Percentiles rank a stretch among this genome's conserved stretches.
phyloP scores from a whole-genome alignment of 2,888 invertebrate genomes.

The Apamea crenata region DNA sequence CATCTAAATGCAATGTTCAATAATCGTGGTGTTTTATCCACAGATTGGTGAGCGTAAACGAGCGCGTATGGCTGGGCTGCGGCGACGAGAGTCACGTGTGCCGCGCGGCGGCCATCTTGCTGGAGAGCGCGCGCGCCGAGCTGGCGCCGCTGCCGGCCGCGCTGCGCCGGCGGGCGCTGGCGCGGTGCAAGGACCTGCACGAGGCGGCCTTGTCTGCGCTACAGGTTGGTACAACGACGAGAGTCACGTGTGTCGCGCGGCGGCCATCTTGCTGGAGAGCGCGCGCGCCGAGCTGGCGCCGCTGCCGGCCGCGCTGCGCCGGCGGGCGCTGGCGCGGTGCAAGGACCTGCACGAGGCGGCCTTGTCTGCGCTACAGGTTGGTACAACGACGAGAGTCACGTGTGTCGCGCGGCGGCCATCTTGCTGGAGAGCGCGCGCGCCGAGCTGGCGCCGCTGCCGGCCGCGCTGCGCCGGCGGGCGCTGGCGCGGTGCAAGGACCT shows the following conservation, averaged over 20 bases:
- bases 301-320: conserved; percentile 86
- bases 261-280: conserved; percentile 93
- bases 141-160: conserved; percentile 89
- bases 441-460: conserved; percentile 90
- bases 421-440: conserved; percentile 92
- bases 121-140: conserved; percentile 92
- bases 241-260: conserved; percentile 95
- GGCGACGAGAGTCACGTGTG: conserved; percentile 96
- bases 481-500: conserved; percentile 86
- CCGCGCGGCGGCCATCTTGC: conserved; percentile 93
- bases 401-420: conserved; percentile 94
- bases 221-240: conserved; percentile 70
- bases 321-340: conserved; percentile 84
- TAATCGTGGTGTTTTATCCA: background rate
- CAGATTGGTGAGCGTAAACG: conserved; percentile 94
- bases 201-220: conserved; percentile 84
- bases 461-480: conserved; percentile 82
- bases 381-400: conserved; percentile 90
- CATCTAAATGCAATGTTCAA: background rate
- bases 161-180: conserved; percentile 83
- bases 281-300: conserved; percentile 91
- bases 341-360: conserved; percentile 87
- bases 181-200: conserved; percentile 86
- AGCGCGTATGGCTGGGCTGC: conserved; percentile 96
- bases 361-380: conserved; percentile 81